Base-by-base conservation (phyloP, 2,888 invertebrate species). In the Chymomyza fuscimana region DNA sequence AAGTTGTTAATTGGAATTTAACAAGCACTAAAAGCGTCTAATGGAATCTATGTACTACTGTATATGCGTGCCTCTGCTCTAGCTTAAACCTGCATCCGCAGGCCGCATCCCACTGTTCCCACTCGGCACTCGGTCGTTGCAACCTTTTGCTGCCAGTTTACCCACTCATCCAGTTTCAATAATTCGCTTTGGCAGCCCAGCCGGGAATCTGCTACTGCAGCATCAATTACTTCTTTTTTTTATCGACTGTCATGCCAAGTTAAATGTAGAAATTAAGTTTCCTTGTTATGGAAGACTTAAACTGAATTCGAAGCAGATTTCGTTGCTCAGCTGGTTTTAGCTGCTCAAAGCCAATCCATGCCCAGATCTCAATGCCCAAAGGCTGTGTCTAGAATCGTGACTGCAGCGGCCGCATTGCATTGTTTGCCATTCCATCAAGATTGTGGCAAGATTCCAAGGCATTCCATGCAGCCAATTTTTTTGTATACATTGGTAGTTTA, bases 1-100 rank as follows among this genome's bases (percentile, higher is more conserved):
- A 85, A 86, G 80, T 89, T 88, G 89, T 87, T 89, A 89, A 89
- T 89, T 89, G 89, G 88, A 89, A 83, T 87, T 89, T 86, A 88
- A 89, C 86, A 89, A 89, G 89, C 83, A 81, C 82, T 80, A 86
- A 86, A 86, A 81, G 82, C 87, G 77, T 74, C 82, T 89, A 89
- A 89, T 89, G 85, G 89, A 76, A 75, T 70, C 15, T 63, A 32
- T 60, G n/a, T 32, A 32, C 7, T 32, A 32, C 32, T 54, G 61
- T 61, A 59, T 46, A 60, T 50, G 62, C 69, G 59, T 65, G 58
- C 25, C 25, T 10, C 68, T 65, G 19, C 67, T 51, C 1, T 2
- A 16, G 25, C 58, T 10, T 58, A 58, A 15, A 25, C 58, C 58
- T 19, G 58, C 25, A 25, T 12, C 25, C 10, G 10, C 52, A 16